Conservation (phyloP, 2,888 invertebrate genomes). For the Pandemis cinnamomeana region DNA sequence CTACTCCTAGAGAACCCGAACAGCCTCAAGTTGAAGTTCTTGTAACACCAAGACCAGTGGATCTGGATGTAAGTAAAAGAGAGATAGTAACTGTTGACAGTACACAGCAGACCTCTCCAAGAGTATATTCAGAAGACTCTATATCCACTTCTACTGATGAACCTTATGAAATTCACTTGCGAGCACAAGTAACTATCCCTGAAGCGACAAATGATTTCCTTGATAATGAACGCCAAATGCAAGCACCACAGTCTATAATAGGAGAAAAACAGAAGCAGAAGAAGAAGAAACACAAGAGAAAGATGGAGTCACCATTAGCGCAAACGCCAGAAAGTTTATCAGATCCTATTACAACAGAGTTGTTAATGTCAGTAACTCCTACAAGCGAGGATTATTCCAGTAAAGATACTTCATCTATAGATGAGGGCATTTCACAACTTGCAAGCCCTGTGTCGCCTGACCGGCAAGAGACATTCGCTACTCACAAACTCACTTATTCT, state of each 20-base stretch:
- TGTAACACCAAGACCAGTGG: constrained; percentile 41
- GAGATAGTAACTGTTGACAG: constrained; percentile 49
- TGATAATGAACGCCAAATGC: constrained; percentile 68
- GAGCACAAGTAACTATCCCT: constrained; percentile 84
- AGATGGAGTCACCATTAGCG: constrained; percentile 65
- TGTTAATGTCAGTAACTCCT: constrained; percentile 75
- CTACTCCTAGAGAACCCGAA: constrained; percentile 79
- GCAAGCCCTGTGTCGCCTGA: constrained; percentile 58
- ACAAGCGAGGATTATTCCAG: constrained; percentile 76
- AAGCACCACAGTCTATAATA: constrained; percentile 61
- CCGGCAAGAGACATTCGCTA: constrained; percentile 50
- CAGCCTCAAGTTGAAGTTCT: constrained; percentile 35
- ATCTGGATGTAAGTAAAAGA: constrained; percentile 52
- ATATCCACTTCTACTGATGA: constrained; percentile 82
- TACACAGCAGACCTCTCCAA: constrained; percentile 84
- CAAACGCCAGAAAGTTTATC: constrained; percentile 79
- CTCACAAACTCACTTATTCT: constrained; percentile 73
- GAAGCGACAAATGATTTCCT: constrained; percentile 71
- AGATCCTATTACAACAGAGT: constrained; percentile 79
- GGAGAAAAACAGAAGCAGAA: constrained; percentile 72
- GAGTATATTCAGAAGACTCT: constrained; percentile 80
- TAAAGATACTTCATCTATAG: constrained; percentile 73
- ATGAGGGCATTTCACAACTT: constrained; percentile 79
- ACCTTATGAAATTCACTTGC: constrained; percentile 85
- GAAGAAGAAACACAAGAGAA: constrained; percentile 73